Base-by-base conservation (phyloP, 2,797 vertebrate genomes). In the Enteromius thamalakanensis region DNA sequence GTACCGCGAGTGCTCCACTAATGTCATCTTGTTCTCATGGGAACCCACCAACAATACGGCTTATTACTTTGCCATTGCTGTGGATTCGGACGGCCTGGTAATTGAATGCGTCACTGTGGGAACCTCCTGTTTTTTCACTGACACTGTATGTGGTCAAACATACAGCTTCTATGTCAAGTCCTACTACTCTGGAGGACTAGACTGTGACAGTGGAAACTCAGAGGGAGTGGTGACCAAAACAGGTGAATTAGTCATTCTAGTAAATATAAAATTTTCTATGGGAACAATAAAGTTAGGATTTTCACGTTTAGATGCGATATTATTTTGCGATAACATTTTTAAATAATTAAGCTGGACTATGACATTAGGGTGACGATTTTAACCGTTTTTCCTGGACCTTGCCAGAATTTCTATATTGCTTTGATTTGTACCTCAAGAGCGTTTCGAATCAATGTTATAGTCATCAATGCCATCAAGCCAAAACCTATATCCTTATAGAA, bases 161-260 rank as follows among this genome's bases (percentile, higher is more conserved):
- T 96, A 95, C 90, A 89, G 5, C 0, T 94, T 91, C 90, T 91
- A 45, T 0, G 94, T 96, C 64, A 91, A 89, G 19, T 91, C 94
- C 0, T 84, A 91, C 82, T 92, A 85, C 79, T 40, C 76, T 0
- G 86, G 14, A 64, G 80, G 6, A 34, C 21, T 40, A 1, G 45
- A 21, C 34, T 94, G 94, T 19, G 84, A 92, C 84, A 94, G 91
- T 1, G 88, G 87, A 6, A 32, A 58, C 80, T 94, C 92, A 75
- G 3, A 64, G 0, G 86, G 92, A 1, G 12, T 87, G 58, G 58
- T 82, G 4, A 58, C 93, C 53, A 76, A 67, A 21, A 94, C 95
- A 64, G 87, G 95, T 96, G 86, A 93, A 2, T 77, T 49, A 49
- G 26, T 8, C 55, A 51, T 65, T 19, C 40, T 60, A 45, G 26